Conservation (phyloP, 2,113 vertebrate species). For the Poeciliopsis prolifica region DNA sequence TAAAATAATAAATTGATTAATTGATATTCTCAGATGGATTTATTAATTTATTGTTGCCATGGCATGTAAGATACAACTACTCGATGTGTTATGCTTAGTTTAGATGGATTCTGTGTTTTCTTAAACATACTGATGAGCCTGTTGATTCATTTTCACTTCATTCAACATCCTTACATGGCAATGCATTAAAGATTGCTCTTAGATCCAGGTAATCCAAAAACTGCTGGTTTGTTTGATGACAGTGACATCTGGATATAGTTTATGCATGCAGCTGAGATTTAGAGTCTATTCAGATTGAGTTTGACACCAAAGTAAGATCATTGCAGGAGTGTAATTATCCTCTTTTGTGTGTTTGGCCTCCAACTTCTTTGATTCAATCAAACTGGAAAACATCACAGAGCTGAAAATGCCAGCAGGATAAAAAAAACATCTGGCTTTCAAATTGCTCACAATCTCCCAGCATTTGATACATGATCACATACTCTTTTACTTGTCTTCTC, state of each 20-base stretch:
- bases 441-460: background rate
- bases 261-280: constrained; percentile 16
- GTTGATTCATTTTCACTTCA: too few relatives aligned
- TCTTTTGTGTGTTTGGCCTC: background rate
- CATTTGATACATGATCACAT: constrained; percentile 22
- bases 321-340: constrained; percentile 9
- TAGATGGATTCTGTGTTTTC: too few relatives aligned
- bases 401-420: background rate
- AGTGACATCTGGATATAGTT: constrained; percentile 13
- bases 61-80: too few relatives aligned
- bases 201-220: constrained; percentile 1
- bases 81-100: too few relatives aligned
- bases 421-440: background rate
- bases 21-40: too few relatives aligned
- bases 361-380: constrained; percentile 18
- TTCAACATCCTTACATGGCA: background rate
- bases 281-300: constrained; percentile 16
- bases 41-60: too few relatives aligned
- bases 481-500: background rate
- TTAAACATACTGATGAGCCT: too few relatives aligned
- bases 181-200: background rate
- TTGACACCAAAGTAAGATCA: constrained; percentile 4
- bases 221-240: constrained; percentile 7
- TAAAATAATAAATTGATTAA: too few relatives aligned
- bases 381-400: constrained; percentile 13